phyloP scores from a whole-genome alignment of 2,797 vertebrate species.

The Clarias platycephalus region DNA sequence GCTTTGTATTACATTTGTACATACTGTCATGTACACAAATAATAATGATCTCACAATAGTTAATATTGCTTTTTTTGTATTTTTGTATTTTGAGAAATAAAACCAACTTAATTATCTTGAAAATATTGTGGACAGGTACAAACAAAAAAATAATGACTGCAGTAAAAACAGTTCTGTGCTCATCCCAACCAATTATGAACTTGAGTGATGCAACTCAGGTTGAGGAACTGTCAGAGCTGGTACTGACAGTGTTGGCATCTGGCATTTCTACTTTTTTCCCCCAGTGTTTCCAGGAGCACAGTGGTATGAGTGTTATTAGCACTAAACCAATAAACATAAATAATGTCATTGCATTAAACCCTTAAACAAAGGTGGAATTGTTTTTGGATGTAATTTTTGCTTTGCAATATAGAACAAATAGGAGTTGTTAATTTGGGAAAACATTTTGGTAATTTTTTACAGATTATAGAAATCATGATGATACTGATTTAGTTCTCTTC shows the following conservation, averaged over 20 bases:
- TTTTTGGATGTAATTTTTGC: not conserved
- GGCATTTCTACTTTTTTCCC: not conserved
- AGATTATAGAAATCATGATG: not conserved
- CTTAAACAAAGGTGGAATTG: not conserved
- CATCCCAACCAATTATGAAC: slow-evolving; percentile 8
- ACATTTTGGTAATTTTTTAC: not conserved
- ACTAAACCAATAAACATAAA: not conserved
- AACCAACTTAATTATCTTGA: not conserved
- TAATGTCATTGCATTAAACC: not conserved
- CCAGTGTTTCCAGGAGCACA: not conserved
- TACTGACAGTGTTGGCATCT: not conserved
- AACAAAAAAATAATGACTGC: slow-evolving; percentile 2
- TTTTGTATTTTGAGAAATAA: not conserved
- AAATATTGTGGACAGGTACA: not conserved
- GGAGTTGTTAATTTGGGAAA: not conserved
- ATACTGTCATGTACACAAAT: not conserved
- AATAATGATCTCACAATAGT: not conserved
- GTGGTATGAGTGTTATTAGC: not conserved
- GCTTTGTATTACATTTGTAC: not conserved
- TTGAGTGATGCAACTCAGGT: not conserved
- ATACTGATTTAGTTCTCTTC: not conserved
- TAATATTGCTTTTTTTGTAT: not conserved
- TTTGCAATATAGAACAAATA: not conserved
- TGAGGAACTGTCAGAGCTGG: slow-evolving; percentile 8
- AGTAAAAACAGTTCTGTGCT: not conserved